Conservation (phyloP, 1,140 invertebrate species). For the Eriosoma lanigerum region DNA sequence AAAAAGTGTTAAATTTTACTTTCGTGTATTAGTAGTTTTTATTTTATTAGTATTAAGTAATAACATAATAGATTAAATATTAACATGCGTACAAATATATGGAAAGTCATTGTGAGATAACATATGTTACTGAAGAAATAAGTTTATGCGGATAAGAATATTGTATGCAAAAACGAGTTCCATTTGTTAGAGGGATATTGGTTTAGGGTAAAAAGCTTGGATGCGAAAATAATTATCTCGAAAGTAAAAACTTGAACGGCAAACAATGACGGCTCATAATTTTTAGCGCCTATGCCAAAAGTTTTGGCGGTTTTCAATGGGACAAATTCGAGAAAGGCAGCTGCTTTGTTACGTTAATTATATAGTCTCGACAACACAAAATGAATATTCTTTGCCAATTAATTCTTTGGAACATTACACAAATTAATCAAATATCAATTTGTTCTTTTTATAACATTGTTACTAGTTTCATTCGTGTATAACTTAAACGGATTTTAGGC, state of each 20-base stretch:
- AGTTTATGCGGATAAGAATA: conserved; percentile 20
- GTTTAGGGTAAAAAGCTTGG: conserved; percentile 24
- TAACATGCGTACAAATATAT: too few relatives aligned
- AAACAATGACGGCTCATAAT: conserved; percentile 33
- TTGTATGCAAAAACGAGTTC: conserved; percentile 6
- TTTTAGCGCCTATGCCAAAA: conserved; percentile 29
- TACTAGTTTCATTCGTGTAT: not conserved
- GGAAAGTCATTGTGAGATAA: too few relatives aligned
- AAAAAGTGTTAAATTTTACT: too few relatives aligned
- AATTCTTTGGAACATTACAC: not conserved
- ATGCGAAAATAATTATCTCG: conserved; percentile 30
- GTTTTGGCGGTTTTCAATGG: not conserved
- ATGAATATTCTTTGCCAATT: conserved; percentile 25
- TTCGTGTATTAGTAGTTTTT: too few relatives aligned
- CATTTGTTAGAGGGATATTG: conserved; percentile 17
- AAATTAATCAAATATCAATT: conserved; percentile 24
- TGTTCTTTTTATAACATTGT: not conserved
- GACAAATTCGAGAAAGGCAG: not conserved
- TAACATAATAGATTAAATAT: too few relatives aligned
- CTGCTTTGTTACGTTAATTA: conserved; percentile 32
- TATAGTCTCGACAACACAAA: not conserved
- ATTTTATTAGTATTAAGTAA: too few relatives aligned
- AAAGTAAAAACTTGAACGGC: conserved; percentile 32
- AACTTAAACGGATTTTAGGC: too few relatives aligned
- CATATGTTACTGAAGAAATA: not conserved